phyloP scores from a whole-genome alignment of 2,797 vertebrate species.

The Enteromius anoplus region DNA sequence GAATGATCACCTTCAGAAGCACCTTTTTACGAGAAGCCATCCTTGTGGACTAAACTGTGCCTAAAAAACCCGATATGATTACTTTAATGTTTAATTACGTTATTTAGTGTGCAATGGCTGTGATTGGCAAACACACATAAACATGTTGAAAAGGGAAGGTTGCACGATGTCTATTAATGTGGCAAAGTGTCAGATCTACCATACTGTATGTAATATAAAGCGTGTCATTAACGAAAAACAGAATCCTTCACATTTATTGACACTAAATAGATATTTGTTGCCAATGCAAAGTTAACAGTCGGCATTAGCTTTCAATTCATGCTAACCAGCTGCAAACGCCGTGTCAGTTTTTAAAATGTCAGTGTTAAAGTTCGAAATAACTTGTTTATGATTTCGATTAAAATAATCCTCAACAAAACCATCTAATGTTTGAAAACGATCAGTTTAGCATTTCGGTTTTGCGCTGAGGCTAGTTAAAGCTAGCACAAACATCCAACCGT shows the following conservation, averaged over 20 bases:
- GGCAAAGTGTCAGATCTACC: neutral
- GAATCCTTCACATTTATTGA: neutral
- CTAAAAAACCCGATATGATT: neutral
- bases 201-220: neutral
- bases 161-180: slow-evolving; percentile 2
- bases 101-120: neutral
- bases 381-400: neutral
- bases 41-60: slow-evolving; percentile 32
- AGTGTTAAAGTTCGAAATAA: neutral
- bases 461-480: slow-evolving; percentile 21
- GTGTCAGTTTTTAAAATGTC: neutral
- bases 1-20: slow-evolving; percentile 70
- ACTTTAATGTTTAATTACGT: neutral
- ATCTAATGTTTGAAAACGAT: neutral
- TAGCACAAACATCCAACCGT: slow-evolving; percentile 3
- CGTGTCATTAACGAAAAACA: neutral
- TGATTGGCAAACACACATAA: slow-evolving; percentile 21
- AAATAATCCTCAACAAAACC: neutral
- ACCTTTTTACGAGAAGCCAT: slow-evolving; percentile 71
- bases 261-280: neutral
- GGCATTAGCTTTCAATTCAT: neutral
- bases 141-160: slow-evolving; percentile 29
- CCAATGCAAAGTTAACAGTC: neutral
- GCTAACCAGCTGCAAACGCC: neutral
- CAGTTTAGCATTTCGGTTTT: neutral